Conservation (phyloP, 2,113 vertebrate genomes). For the Morone saxatilis region DNA sequence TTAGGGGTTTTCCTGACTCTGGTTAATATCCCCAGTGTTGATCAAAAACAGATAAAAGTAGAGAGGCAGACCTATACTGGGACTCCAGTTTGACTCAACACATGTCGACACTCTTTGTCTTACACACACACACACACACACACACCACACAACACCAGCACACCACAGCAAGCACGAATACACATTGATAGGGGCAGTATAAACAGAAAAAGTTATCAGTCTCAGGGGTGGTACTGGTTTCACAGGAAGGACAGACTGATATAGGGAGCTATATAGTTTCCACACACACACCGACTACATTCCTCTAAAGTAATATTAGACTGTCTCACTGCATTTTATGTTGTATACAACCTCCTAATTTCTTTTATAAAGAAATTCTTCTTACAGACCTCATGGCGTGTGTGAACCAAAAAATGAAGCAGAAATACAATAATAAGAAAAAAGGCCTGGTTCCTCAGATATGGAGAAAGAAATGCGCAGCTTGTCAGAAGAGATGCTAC, state of each 20-base stretch:
- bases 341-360: slow-evolving; percentile 25
- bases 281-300: slow-evolving; percentile 12
- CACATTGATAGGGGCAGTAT: slow-evolving; percentile 59
- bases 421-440: slow-evolving; percentile 32
- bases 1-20: slow-evolving; percentile 56
- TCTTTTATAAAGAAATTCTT: slow-evolving; percentile 41
- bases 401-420: slow-evolving; percentile 33
- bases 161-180: no score
- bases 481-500: slow-evolving; percentile 54
- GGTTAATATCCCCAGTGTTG: slow-evolving; percentile 58
- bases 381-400: slow-evolving; percentile 13
- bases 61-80: slow-evolving; percentile 25
- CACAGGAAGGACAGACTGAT: slow-evolving; percentile 55
- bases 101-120: background rate
- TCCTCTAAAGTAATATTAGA: slow-evolving; percentile 45
- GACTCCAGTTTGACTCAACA: slow-evolving; percentile 21
- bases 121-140: background rate
- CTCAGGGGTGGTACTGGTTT: slow-evolving; percentile 55
- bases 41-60: slow-evolving; percentile 69
- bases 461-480: slow-evolving; percentile 36
- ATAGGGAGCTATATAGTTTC: slow-evolving; percentile 28
- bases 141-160: slow-evolving; percentile 33
- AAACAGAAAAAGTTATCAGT: slow-evolving; percentile 75
- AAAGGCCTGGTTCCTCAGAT: slow-evolving; percentile 43
- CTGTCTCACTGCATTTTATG: slow-evolving; percentile 29